phyloP scores from a whole-genome alignment of 2,797 vertebrate genomes.

The Clarias laeviceps region DNA sequence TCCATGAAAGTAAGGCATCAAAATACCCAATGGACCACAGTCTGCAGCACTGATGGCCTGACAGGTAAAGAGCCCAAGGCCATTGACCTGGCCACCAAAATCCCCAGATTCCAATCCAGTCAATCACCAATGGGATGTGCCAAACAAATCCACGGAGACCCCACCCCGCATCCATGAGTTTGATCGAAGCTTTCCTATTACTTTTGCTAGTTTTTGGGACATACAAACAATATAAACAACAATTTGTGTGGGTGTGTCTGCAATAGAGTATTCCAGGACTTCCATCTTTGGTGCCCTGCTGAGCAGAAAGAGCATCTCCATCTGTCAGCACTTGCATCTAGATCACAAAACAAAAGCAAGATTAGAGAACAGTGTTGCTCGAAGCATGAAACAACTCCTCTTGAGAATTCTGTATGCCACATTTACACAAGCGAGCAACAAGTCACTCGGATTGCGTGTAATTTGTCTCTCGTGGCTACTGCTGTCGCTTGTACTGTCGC shows the following conservation, averaged over 20 bases:
- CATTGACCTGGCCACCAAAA: no score
- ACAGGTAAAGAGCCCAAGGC: no score
- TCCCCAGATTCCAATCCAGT: no score
- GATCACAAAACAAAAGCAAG: conserved; percentile 29
- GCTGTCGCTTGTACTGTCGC: neutral
- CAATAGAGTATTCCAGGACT: conserved; percentile 57
- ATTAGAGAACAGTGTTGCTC: conserved; percentile 2
- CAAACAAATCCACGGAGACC: no score
- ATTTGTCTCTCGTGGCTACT: neutral
- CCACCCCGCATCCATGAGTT: neutral
- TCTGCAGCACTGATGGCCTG: no score
- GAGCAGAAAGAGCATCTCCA: conserved; percentile 53
- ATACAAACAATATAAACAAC: neutral
- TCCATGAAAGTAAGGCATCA: no score
- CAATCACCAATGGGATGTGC: no score
- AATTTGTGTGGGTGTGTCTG: neutral
- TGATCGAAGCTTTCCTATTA: neutral
- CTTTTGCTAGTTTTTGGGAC: neutral
- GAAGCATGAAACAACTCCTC: neutral
- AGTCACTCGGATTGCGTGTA: neutral
- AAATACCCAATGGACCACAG: no score
- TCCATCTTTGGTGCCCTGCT: conserved; percentile 54
- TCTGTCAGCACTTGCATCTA: conserved; percentile 59
- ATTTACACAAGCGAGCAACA: conserved; percentile 10
- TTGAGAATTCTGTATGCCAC: conserved; percentile 2